These are phyloP conservation scores for Emmelina monodactyla DNA, from an alignment of 2,888 invertebrate species.

Conservation along the genomic window DNA sequence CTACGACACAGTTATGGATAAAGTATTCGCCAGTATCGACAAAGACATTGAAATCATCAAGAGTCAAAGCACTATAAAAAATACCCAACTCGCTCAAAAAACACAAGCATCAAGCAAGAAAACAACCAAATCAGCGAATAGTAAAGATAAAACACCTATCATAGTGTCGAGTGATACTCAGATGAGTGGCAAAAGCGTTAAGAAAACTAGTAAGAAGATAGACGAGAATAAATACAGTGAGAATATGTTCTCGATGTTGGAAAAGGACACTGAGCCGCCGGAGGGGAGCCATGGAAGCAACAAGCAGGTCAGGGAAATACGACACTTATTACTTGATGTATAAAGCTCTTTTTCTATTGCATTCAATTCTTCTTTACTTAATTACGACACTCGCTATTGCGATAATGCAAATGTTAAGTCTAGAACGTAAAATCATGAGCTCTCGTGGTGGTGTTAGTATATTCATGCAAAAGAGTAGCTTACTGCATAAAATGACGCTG, in stretches of 20 bases:
- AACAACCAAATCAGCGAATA: conserved; percentile 4
- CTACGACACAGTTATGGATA: conserved; percentile 43
- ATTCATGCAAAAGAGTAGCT: no score
- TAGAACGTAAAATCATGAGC: no score
- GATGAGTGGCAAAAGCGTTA: conserved; percentile 12
- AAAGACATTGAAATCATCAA: conserved; percentile 36
- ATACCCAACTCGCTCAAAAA: conserved; percentile 2
- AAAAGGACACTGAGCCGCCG: conserved; percentile 26
- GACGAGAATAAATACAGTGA: conserved; percentile 34
- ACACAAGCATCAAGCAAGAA: conserved; percentile 6
- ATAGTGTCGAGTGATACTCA: conserved; percentile 12
- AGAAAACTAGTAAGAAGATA: conserved; percentile 9
- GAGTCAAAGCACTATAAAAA: conserved; percentile 19
- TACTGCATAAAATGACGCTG: no score
- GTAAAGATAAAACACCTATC: conserved; percentile 14
- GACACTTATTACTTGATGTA: no score
- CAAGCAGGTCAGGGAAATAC: no score
- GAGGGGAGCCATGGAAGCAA: no score
- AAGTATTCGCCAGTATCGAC: conserved; percentile 51
- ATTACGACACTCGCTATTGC: no score
- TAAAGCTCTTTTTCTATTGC: no score
- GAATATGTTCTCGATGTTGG: conserved; percentile 41
- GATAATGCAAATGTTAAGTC: no score
- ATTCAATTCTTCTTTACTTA: no score
- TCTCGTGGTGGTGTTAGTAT: no score